phyloP scores from a whole-genome alignment of 2,888 invertebrate genomes.

The Dicyrtoma fusca region DNA sequence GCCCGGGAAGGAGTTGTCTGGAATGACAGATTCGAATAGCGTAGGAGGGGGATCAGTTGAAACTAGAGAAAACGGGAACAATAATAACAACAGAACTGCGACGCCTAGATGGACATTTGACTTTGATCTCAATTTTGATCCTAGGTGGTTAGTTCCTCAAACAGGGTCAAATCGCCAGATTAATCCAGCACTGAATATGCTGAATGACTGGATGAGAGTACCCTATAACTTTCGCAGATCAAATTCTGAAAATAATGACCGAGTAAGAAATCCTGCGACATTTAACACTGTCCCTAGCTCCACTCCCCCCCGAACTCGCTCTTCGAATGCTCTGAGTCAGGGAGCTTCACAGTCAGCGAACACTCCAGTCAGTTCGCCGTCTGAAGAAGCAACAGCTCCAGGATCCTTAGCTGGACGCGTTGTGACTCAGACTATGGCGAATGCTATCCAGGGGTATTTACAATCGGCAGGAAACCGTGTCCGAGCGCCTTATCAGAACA shows the following conservation, averaged over 20 bases:
- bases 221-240: conserved; percentile 40
- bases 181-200: conserved; percentile 42
- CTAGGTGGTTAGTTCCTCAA: conserved; percentile 49
- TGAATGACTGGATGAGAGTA: conserved; percentile 51
- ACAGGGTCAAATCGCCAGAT: conserved; percentile 36
- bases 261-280: background rate
- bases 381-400: background rate
- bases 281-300: background rate
- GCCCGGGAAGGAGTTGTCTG: background rate
- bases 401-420: background rate
- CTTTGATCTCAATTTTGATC: conserved; percentile 54
- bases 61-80: conserved; percentile 15
- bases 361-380: background rate
- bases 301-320: background rate
- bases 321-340: conserved; percentile 8
- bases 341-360: background rate
- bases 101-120: conserved; percentile 47
- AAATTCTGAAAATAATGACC: conserved; percentile 16
- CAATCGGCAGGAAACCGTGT: background rate
- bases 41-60: conserved; percentile 6
- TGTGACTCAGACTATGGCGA: background rate
- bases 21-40: conserved; percentile 12
- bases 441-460: background rate
- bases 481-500: conserved; percentile 36
- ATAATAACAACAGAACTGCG: background rate